phyloP scores from a whole-genome alignment of 2,113 vertebrate genomes.

The Cyprinodon variegatus region DNA sequence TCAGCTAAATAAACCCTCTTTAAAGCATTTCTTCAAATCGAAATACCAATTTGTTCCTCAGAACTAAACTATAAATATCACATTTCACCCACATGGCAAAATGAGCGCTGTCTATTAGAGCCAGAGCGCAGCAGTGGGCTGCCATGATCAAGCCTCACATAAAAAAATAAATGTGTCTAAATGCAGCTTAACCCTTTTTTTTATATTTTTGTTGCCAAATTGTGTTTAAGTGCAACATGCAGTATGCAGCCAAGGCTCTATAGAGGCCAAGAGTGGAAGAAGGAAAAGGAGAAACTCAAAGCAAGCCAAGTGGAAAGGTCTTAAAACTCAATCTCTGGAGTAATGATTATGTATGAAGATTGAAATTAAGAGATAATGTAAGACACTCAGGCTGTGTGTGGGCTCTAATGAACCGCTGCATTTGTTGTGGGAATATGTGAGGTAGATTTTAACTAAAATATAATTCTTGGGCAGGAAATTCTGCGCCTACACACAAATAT shows the following conservation, averaged over 20 bases:
- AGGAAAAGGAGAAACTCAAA: neutral
- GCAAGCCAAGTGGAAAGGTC: neutral
- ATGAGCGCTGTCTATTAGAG: neutral
- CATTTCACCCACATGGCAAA: neutral
- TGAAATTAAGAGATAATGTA: constrained; percentile 61
- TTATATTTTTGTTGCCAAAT: neutral
- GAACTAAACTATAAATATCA: neutral
- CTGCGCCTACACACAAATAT: neutral
- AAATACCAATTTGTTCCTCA: neutral
- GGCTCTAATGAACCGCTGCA: constrained; percentile 57
- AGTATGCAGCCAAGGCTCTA: constrained; percentile 17
- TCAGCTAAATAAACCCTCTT: neutral
- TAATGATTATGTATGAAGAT: constrained; percentile 38
- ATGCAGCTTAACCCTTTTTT: constrained; percentile 2
- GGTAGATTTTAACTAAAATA: constrained; percentile 10
- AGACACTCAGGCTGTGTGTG: constrained; percentile 35
- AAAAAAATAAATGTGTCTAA: constrained; percentile 22
- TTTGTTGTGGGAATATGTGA: constrained; percentile 34
- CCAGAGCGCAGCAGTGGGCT: neutral
- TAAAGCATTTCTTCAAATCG: neutral
- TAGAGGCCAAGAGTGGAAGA: constrained; percentile 7
- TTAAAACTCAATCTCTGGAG: constrained; percentile 10
- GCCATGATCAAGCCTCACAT: neutral
- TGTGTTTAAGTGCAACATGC: constrained; percentile 33
- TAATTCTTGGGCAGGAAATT: neutral